Base-by-base conservation (phyloP, 1,140 invertebrate species). In the Magallana angulata region DNA sequence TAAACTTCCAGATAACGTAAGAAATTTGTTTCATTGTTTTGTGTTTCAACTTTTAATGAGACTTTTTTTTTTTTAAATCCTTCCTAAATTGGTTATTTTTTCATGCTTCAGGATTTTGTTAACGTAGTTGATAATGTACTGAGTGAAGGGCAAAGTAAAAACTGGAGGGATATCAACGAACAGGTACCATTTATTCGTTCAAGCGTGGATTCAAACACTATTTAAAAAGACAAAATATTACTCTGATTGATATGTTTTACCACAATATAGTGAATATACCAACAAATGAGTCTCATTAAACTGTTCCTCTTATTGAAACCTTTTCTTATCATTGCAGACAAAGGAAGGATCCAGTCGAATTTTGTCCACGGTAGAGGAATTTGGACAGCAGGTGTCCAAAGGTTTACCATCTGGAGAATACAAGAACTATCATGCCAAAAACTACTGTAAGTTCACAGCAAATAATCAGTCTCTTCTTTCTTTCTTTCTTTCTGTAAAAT, bases 341-440 rank as follows among this genome's bases (percentile, higher is more conserved):
- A 71, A 36, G 36, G 68, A 71, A 30, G 68, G 68, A 71, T 71
- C 68, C 9, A 30, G 24, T 36, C 30, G 68, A 71, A 71, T 71
- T 30, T 71, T 71, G 68, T 71, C 68, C 9, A 71, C 68, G 4
- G 68, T 71, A 14, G 18, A 18, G 0, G 24, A 71, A 36, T 71
- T 71, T 30, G 68, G 68, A 12, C 68, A 71, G 24, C 68, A 30
- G 68, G 9, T 71, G 12, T 71, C 68, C 18, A 24, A 71, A 11
- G 68, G 68, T 30, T 30, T 71, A 30, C 24, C 8, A 36, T 12
- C 11, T 30, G 36, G 68, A 30, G 24, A 9, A 24, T 30, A 71
- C 24, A 71, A 71, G 36, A 71, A 18, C 1, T 30, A 30, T 14
- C 1, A 71, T 9, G 24, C 1, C 3, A 36, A 71, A 5, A 71